Base-by-base conservation (phyloP, 2,797 vertebrate species). In the Ara ararauna region DNA sequence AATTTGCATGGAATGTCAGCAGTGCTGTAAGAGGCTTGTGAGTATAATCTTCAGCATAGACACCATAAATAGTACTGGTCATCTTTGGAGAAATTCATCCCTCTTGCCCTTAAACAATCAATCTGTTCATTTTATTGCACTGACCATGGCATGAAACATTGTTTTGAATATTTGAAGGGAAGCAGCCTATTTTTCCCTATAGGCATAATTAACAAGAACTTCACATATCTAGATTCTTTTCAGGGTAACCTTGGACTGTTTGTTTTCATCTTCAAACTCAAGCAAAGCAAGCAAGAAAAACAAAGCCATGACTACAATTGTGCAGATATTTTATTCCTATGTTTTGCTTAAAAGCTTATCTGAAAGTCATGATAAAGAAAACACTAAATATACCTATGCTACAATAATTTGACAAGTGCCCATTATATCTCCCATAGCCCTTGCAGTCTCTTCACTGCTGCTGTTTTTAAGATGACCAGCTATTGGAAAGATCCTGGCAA, bases 251-350 rank as follows among this genome's bases (percentile, higher is more conserved):
- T 94, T 88, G 87, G 66, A 44, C 40, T 81, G 24, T 56, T 96
- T 92, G 23, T 74, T 97, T 97, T 97, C 58, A 95, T 96, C 91
- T 97, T 75, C 76, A 83, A 94, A n/a, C n/a, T 72, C 26, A 27
- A 90, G 74, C 23, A 82, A 91, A 71, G 6, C 30, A 77, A 96
- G 60, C 8, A 65, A 89, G 93, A 70, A 89, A 96, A 96, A 45
- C 8, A 87, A 95, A 92, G 21, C 47, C 74, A 17, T 94, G 96
- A 90, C 85, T 86, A 62, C 87, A 93, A 93, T 93, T 92, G 36
- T 54, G 26, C 61, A 91, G 85, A 50, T 85, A 62, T 92, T 85
- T 84, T 73, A 61, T 83, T 87, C 30, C 23, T 87, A 9, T 53
- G 34, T 53, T 75, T 92, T 74, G 66, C 54, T 95, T 89, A 30